Base-by-base conservation (phyloP, 2,888 invertebrate genomes). In the Drosophila suboccidentalis region DNA sequence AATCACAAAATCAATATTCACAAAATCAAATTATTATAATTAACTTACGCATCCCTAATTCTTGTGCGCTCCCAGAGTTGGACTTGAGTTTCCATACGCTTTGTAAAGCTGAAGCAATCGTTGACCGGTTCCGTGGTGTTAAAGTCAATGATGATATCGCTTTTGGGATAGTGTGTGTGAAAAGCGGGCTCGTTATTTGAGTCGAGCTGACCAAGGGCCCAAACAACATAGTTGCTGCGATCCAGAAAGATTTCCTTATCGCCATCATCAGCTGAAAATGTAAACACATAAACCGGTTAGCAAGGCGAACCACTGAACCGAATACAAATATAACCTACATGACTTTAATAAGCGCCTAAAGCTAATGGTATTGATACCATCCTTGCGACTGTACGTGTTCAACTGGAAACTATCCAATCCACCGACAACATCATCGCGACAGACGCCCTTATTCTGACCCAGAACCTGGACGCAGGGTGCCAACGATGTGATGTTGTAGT, bases 401-500 rank as follows among this genome's bases (percentile, higher is more conserved):
- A 97, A 93, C 93, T 98, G 98, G 91, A 96, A 96, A 91, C 95
- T 96, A 90, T 97, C 97, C 77, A 95, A 94, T 0, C 97, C 97
- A 32, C 97, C 97, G 2, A 97, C 94, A n/a, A 95, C 92, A 66
- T 95, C 95, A 92, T 98, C 98, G 75, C 95, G 95, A 83, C 98
- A 98, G 39, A 97, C 97, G 41, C 98, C 98, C 91, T 94, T 96
- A 92, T 97, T 96, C 84, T 95, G 96, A 1, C 97, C 98, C 83
- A 97, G 93, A 67, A 97, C 97, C 93, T 96, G 97, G 47, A 96
- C 96, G 90, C 97, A 97, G 95, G 97, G 96, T 53, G 97, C 96
- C 81, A 95, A 93, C 0, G 96, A 97, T 6, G 97, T 96, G 67
- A 98, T 94, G 91, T 97, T 97, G 92, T 97, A 98, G 93, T 98